Evolutionary conservation across 1,140 invertebrate genomes (phyloP), one percentile per base, ranked within the genome.

Genomic region (Fopius arisanus): DNA sequence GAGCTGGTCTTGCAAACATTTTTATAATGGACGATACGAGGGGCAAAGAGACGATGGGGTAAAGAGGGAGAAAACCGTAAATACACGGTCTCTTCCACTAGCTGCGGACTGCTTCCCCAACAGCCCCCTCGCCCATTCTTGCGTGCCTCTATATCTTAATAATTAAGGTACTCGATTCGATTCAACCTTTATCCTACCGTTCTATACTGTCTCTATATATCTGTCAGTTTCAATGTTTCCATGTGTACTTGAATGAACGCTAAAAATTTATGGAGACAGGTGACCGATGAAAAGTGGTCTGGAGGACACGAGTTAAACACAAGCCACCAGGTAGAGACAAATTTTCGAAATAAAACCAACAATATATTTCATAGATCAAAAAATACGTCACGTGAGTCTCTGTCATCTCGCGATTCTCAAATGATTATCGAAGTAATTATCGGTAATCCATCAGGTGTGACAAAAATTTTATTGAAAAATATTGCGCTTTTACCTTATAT

Each of bases 101-200:
- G 82, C 84, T 86, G 82, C 83, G 80, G 81, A 80, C 84, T 86
- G 83, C 84, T 81, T 72, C 79, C 77, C 78, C n/a, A 74, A 28
- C 67, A 37, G 2, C 43, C 54, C 72, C 67, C 72, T 48, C 84
- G 81, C 83, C 85, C 84, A 83, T 86, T 33, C 79, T 86, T 84
- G 86, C 85, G 85, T 88, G 85, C 85, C 85, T 88, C 79, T 84
- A 72, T 69, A 68, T 67, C 70, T 72, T 71, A 70, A 74, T 73
- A 68, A 77, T 74, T 71, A 72, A 65, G 72, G 29, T 74, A 74
- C 74, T 70, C 67, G 40, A 72, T 54, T 68, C 59, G 31, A 70
- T 68, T 51, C 65, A 40, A 76, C 51, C 66, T 67, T 54, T 12
- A 37, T 40, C 16, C 37, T 54, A 71, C 19, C 71, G 37, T 54